Conservation (phyloP, 1,140 invertebrate genomes). For the Hypothenemus hampei region DNA sequence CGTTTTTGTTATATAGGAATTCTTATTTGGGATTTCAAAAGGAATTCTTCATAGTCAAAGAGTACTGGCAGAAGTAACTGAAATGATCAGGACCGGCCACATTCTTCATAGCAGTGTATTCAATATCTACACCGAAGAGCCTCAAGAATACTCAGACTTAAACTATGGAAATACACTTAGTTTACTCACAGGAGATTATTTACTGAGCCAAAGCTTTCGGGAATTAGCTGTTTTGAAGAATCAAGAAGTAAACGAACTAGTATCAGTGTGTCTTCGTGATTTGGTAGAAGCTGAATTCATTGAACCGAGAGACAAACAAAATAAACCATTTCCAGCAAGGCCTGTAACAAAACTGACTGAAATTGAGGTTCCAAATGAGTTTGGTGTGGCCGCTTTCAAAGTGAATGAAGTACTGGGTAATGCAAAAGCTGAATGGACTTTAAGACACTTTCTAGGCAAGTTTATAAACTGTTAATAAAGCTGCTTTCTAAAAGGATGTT, state of each 20-base stretch:
- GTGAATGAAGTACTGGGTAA: slow-evolving; percentile 38
- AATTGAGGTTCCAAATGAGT: slow-evolving; percentile 29
- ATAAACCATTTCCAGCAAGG: slow-evolving; percentile 70
- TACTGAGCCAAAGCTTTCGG: slow-evolving; percentile 70
- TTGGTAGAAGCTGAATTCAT: slow-evolving; percentile 85
- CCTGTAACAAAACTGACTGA: slow-evolving; percentile 40
- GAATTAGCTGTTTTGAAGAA: slow-evolving; percentile 74
- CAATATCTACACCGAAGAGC: slow-evolving; percentile 39
- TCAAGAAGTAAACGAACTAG: slow-evolving; percentile 79
- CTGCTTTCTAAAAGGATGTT: neutral
- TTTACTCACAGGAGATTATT: slow-evolving; percentile 63
- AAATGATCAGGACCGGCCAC: slow-evolving; percentile 96
- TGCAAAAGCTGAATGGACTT: slow-evolving; percentile 68
- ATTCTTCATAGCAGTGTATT: slow-evolving; percentile 79
- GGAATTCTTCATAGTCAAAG: slow-evolving; percentile 70
- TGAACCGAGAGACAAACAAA: slow-evolving; percentile 65
- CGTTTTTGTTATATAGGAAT: neutral
- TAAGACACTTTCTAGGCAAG: slow-evolving; percentile 69
- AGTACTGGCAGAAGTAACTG: slow-evolving; percentile 87
- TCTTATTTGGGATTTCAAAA: no score
- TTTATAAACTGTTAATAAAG: neutral
- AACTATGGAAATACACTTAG: slow-evolving; percentile 94
- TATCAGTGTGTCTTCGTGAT: slow-evolving; percentile 79
- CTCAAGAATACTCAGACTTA: slow-evolving; percentile 64
- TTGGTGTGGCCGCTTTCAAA: slow-evolving; percentile 32